Evolutionary conservation across 1,140 invertebrate species (phyloP).

Genomic region (Pseudomyrmex gracilis): DNA sequence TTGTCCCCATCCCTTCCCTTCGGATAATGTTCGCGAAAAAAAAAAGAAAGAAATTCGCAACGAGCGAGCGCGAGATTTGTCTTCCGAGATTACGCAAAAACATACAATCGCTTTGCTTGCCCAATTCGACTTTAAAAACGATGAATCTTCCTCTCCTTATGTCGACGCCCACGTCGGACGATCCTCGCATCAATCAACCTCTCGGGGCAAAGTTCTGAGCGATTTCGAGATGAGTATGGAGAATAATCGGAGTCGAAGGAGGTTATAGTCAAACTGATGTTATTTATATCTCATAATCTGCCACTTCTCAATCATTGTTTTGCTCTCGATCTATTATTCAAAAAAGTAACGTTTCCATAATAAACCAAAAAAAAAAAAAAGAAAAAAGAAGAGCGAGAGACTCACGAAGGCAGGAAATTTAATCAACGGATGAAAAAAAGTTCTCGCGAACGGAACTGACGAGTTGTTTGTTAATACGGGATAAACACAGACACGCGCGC

Average conservation of each 20-base stretch:
- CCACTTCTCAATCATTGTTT: not conserved
- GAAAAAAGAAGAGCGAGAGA: no score
- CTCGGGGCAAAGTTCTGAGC: not conserved
- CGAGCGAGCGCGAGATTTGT: not conserved
- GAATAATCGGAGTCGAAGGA: not conserved
- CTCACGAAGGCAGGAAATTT: not conserved
- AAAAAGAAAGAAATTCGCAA: not conserved
- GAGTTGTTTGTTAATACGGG: not conserved
- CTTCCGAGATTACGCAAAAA: not conserved
- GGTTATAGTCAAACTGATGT: not conserved
- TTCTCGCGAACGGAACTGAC: not conserved
- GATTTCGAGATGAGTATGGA: not conserved
- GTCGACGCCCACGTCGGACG: not conserved
- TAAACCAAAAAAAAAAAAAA: not conserved
- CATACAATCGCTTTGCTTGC: not conserved
- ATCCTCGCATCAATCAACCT: slow-evolving; percentile 13
- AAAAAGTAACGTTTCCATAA: not conserved
- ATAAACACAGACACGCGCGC: not conserved
- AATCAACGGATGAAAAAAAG: not conserved
- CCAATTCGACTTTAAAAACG: slow-evolving; percentile 24
- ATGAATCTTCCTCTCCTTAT: slow-evolving; percentile 14
- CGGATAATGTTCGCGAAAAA: slow-evolving; percentile 12
- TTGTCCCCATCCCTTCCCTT: no score
- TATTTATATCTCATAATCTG: slow-evolving; percentile 4
- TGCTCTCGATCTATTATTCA: not conserved